These are phyloP conservation scores for Terebella lapidaria DNA, from an alignment of 2,888 invertebrate species.

Conservation along the genomic window DNA sequence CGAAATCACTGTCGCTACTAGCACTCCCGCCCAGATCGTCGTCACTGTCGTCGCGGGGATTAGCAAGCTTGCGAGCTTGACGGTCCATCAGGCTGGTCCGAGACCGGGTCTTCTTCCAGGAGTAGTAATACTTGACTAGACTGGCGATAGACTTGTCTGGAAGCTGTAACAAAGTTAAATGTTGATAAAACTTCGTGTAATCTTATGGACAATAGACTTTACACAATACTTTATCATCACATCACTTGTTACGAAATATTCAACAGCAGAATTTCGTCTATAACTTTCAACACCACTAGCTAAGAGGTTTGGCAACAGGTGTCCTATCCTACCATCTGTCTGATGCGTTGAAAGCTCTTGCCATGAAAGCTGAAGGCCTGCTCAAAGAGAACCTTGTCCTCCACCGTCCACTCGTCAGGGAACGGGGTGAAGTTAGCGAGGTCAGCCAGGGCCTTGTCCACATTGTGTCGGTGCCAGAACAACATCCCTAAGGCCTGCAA, in stretches of 20 bases:
- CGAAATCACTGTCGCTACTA: constrained; percentile 68
- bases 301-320: too few relatives aligned
- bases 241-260: too few relatives aligned
- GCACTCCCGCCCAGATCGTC: constrained; percentile 73
- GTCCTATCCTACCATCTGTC: constrained; percentile 80
- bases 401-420: constrained; percentile 96
- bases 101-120: constrained; percentile 94
- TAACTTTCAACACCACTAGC: too few relatives aligned
- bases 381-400: constrained; percentile 96
- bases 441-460: constrained; percentile 85
- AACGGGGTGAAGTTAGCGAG: constrained; percentile 95
- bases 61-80: constrained; percentile 57
- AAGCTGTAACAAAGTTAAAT: constrained; percentile 65
- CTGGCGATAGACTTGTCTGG: constrained; percentile 95
- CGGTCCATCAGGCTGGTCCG: constrained; percentile 90
- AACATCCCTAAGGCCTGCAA: constrained; percentile 83
- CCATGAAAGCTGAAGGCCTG: constrained; percentile 98
- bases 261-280: too few relatives aligned
- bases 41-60: constrained; percentile 57
- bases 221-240: too few relatives aligned
- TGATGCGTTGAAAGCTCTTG: constrained; percentile 92
- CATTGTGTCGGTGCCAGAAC: constrained; percentile 96
- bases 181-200: too few relatives aligned
- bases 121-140: constrained; percentile 94
- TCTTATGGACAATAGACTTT: too few relatives aligned